Percentiles rank a stretch among this genome's conserved stretches.
These are phyloP conservation scores for Andrena camellia DNA, from an alignment of 2,888 invertebrate species.

Conservation along the genomic window DNA sequence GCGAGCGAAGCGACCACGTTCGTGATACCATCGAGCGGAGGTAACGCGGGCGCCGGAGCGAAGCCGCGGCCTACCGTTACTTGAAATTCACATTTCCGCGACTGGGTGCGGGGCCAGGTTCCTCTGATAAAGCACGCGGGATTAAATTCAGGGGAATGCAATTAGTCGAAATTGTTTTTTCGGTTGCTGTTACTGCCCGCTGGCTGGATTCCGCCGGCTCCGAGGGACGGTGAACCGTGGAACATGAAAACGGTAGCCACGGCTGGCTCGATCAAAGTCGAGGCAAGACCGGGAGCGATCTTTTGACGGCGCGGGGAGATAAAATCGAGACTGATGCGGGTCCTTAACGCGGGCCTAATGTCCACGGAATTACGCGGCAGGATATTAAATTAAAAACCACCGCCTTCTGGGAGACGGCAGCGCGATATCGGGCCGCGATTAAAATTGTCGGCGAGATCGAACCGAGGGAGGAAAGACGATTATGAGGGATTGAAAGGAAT, in stretches of 20 bases:
- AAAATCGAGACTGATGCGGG: slow-evolving; percentile 58
- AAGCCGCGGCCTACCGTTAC: slow-evolving; percentile 11
- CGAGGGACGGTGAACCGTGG: not conserved
- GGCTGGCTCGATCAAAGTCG: slow-evolving; percentile 80
- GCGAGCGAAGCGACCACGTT: too few relatives aligned
- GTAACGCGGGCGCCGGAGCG: not conserved
- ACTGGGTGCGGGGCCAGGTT: not conserved
- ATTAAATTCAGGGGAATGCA: slow-evolving; percentile 41
- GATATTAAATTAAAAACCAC: slow-evolving; percentile 44
- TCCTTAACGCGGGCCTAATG: slow-evolving; percentile 45
- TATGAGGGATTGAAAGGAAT: not conserved
- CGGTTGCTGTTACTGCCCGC: not conserved
- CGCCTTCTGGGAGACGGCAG: slow-evolving; percentile 15
- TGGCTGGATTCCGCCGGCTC: not conserved
- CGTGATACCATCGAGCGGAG: not conserved
- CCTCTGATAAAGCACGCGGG: slow-evolving; percentile 2
- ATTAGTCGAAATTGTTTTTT: slow-evolving; percentile 27
- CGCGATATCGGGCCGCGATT: slow-evolving; percentile 14
- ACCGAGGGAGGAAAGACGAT: slow-evolving; percentile 2
- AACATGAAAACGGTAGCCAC: slow-evolving; percentile 36
- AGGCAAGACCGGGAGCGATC: slow-evolving; percentile 70
- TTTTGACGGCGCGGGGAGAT: slow-evolving; percentile 60
- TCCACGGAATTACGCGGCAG: slow-evolving; percentile 43
- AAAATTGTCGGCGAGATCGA: slow-evolving; percentile 10
- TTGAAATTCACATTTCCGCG: slow-evolving; percentile 21